Base-by-base conservation (phyloP, 2,797 vertebrate genomes). In the Leptoclinus maculatus region DNA sequence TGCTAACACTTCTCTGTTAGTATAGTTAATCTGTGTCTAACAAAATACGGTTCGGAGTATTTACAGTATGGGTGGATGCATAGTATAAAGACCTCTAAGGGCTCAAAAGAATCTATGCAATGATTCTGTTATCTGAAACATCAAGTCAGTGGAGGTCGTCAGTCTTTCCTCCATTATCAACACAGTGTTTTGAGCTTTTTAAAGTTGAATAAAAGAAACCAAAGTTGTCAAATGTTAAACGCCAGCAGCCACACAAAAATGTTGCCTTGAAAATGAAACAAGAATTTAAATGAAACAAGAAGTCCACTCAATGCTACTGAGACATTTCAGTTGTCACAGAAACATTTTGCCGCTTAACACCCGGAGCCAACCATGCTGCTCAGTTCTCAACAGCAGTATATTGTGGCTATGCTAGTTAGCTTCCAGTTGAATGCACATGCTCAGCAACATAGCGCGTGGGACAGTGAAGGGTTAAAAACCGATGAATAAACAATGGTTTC, bases 401-500 rank as follows among this genome's bases (percentile, higher is more conserved):
- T 14, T 74, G 59, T 32, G 45, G 39, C 32, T 29, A 25, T 41
- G 63, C 66, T 69, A 27, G 34, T 39, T 74, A 47, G 14, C 58
- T 49, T 62, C 17, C 5, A 54, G 13, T 27, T 74, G 19, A 79
- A 39, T 34, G 38, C 32, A 56, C 66, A 43, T 51, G 12, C 16
- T 25, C 11, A 47, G 49, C 39, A 70, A 78, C 79, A 72, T 13
- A 29, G 29, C 34, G 17, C 13, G 36, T 21, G 13, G 67, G 19
- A 71, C 19, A 69, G 16, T n/a, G 74, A 78, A 67, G 53, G 72
- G 76, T 84, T 83, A 89, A 87, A 73, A 71, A 72, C 6, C 16
- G 1, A 81, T 87, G 80, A 84, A 85, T 88, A 88, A 91, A 88
- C 76, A 89, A 85, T 83, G 82, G 79, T 73, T 82, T 88, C 56